These are phyloP conservation scores for Leptodactylus fuscus DNA, from an alignment of 2,113 vertebrate genomes.

Conservation along the genomic window DNA sequence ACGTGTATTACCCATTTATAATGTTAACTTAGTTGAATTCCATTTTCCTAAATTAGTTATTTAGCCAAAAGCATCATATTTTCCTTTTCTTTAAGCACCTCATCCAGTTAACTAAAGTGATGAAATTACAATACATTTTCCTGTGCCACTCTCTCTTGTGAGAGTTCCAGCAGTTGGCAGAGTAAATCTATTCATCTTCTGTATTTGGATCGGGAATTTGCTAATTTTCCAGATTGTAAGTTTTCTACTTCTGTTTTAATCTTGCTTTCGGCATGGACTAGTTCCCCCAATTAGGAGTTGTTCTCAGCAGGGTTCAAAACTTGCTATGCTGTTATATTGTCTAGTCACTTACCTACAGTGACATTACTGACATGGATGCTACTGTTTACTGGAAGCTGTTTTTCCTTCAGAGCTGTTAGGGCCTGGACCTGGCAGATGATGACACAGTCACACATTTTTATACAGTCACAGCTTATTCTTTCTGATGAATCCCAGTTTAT, in stretches of 20 bases:
- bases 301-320: neutral
- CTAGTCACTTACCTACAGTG: no score
- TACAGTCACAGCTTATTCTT: neutral
- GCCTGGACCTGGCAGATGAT: conserved; percentile 7
- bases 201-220: neutral
- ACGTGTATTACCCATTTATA: neutral
- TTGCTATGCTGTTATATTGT: no score
- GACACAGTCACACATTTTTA: conserved; percentile 4
- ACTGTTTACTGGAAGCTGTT: neutral
- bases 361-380: neutral
- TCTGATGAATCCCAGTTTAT: neutral
- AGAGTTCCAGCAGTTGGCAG: conserved; percentile 4
- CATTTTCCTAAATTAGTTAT: neutral
- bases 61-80: neutral
- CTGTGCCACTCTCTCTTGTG: conserved; percentile 1
- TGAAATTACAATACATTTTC: conserved; percentile 1
- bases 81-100: conserved; percentile 23
- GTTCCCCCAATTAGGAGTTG: neutral
- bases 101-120: neutral
- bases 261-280: neutral
- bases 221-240: neutral
- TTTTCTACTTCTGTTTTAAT: neutral
- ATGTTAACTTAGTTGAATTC: neutral
- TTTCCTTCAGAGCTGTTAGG: neutral
- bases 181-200: neutral